Evolutionary conservation across 64 coral and sea anemone species (phyloP).

Genomic region (Actinia tenebrosa): DNA sequence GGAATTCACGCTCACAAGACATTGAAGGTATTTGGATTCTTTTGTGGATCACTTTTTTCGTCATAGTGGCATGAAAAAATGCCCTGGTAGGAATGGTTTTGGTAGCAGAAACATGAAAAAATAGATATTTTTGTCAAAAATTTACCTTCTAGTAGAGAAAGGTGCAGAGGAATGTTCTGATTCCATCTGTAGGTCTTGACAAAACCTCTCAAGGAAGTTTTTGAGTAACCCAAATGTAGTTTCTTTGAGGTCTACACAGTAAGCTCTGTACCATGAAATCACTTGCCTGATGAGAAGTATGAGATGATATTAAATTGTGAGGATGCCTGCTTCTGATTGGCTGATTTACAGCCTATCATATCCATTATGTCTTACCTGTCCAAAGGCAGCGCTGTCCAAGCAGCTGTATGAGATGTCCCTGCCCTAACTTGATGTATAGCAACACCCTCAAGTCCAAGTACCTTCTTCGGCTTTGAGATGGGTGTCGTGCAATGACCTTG

Average conservation of each 20-base stretch:
- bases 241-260: conserved; percentile 81
- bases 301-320: neutral
- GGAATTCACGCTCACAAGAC: too few species aligned
- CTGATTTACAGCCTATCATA: neutral
- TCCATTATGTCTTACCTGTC: conserved; percentile 45
- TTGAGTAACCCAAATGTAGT: conserved; percentile 66
- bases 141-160: conserved; percentile 57
- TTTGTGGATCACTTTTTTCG: too few species aligned
- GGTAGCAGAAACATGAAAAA: too few species aligned
- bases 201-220: conserved; percentile 67
- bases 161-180: conserved; percentile 40
- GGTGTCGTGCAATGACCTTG: conserved; percentile 83
- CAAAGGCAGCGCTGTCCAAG: conserved; percentile 77
- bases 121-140: neutral
- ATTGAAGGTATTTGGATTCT: too few species aligned
- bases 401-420: conserved; percentile 80
- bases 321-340: too few species aligned
- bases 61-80: too few species aligned
- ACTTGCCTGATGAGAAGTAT: conserved; percentile 38
- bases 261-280: conserved; percentile 80
- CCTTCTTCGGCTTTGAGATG: conserved; percentile 78
- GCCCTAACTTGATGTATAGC: conserved; percentile 71
- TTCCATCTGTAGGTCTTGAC: conserved; percentile 27
- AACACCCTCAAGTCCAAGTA: conserved; percentile 72
- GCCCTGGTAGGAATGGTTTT: too few species aligned